A percentile compares a stretch with the other conserved stretches of the same genome.
These are phyloP conservation scores for Hycleus cichorii DNA, from an alignment of 1,140 invertebrate genomes.

Conservation along the genomic window DNA sequence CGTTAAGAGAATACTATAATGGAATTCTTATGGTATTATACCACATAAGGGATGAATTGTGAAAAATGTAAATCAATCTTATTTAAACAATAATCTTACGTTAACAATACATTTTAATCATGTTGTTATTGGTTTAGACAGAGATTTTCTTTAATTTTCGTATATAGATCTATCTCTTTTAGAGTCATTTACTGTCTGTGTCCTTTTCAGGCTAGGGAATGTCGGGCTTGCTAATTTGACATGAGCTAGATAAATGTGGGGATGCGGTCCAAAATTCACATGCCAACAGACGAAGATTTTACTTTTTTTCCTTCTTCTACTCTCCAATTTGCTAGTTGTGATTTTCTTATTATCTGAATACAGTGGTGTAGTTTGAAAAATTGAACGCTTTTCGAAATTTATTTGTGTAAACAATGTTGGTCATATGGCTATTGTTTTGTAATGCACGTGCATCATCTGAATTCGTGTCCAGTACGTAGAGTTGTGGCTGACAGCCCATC, in stretches of 20 bases:
- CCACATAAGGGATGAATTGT: too few species aligned
- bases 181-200: too few species aligned
- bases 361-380: too few species aligned
- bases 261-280: too few species aligned
- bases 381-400: too few species aligned
- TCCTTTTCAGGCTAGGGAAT: neutral
- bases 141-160: neutral
- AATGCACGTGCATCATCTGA: neutral
- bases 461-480: conserved; percentile 2
- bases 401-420: neutral
- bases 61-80: conserved; percentile 3
- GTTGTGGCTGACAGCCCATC: conserved; percentile 18
- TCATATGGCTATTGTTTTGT: conserved; percentile 1
- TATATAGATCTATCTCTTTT: too few species aligned
- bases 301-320: neutral
- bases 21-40: too few species aligned
- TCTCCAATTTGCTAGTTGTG: too few species aligned
- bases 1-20: too few species aligned
- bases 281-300: neutral
- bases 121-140: conserved; percentile 4
- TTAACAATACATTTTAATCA: conserved; percentile 12
- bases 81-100: conserved; percentile 1
- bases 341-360: too few species aligned
- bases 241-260: conserved; percentile 10
- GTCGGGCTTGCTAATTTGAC: conserved; percentile 9